These are phyloP conservation scores for Etia nguti DNA, from an alignment of 2,113 vertebrate species.

Conservation along the genomic window DNA sequence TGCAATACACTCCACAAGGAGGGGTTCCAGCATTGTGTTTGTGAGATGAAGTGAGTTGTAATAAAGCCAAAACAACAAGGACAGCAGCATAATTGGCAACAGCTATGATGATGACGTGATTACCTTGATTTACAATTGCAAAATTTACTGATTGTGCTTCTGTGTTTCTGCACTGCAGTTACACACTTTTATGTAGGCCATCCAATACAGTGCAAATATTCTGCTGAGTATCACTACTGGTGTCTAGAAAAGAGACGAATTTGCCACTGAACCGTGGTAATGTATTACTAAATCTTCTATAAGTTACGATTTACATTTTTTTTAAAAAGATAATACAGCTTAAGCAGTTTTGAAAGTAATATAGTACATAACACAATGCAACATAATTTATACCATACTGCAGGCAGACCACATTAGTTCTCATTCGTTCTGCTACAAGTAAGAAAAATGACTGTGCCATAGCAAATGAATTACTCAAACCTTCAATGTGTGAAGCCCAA, in stretches of 20 bases:
- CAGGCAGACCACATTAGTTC: slow-evolving; percentile 32
- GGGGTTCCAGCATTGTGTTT: neutral
- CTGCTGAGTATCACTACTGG: neutral
- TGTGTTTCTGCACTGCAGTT: neutral
- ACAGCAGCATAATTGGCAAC: neutral
- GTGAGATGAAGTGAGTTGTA: neutral
- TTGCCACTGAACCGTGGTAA: neutral
- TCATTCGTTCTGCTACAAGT: slow-evolving; percentile 55
- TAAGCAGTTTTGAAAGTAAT: slow-evolving; percentile 11
- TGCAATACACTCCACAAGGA: neutral
- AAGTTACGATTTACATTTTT: neutral
- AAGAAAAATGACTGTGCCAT: slow-evolving; percentile 59
- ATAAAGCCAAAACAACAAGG: neutral
- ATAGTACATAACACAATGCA: neutral
- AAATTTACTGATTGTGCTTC: neutral
- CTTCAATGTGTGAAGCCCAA: slow-evolving; percentile 40
- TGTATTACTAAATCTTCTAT: neutral
- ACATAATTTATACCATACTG: slow-evolving; percentile 27
- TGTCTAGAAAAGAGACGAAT: neutral
- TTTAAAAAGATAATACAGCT: neutral
- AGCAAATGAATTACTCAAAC: slow-evolving; percentile 54
- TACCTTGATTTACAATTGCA: neutral
- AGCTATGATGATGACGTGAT: neutral
- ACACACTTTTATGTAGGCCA: neutral
- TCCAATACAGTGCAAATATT: neutral